Conservation (phyloP, 2,888 invertebrate genomes). For the Polyommatus icarus region DNA sequence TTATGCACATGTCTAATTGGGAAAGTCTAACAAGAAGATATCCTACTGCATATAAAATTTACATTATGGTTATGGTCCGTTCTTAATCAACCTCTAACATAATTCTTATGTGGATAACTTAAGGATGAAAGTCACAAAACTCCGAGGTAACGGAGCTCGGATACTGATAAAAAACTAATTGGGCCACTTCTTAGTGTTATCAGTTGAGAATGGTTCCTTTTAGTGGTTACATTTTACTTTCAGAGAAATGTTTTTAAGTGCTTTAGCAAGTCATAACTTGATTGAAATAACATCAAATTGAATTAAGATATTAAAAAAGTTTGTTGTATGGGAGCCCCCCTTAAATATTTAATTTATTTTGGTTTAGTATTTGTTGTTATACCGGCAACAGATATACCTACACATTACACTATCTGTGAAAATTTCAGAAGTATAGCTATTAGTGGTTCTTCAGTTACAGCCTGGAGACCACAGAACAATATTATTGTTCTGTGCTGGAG, state of each 20-base stretch:
- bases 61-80: background rate
- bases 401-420: too few relatives aligned
- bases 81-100: background rate
- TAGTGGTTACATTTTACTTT: background rate
- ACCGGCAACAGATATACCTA: too few relatives aligned
- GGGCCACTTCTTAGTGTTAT: conserved; percentile 6
- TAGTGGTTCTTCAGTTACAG: too few relatives aligned
- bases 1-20: too few relatives aligned
- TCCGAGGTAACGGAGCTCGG: background rate
- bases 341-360: too few relatives aligned
- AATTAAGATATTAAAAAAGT: too few relatives aligned
- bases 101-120: background rate
- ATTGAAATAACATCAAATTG: background rate
- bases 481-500: too few relatives aligned
- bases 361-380: too few relatives aligned
- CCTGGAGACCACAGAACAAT: too few relatives aligned
- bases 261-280: background rate
- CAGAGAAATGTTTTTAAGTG: background rate
- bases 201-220: background rate
- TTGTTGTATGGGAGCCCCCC: too few relatives aligned
- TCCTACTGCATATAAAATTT: background rate
- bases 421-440: too few relatives aligned
- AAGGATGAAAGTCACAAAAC: background rate
- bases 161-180: background rate
- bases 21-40: background rate